Conservation (phyloP, 2,797 vertebrate genomes). For the Apodemus agrarius region DNA sequence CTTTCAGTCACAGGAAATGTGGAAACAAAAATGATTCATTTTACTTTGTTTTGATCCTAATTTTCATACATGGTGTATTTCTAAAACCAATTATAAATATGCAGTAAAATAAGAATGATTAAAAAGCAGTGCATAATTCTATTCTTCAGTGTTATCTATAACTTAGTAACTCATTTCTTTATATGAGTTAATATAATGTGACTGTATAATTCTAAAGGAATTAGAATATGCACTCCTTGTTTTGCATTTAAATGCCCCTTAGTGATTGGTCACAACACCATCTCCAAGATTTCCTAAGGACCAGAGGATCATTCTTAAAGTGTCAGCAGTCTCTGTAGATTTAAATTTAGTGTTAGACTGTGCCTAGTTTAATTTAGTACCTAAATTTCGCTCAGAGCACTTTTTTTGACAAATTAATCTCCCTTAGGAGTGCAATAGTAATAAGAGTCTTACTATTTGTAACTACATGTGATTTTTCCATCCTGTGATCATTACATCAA, state of each 20-base stretch:
- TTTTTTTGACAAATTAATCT: constrained; percentile 47
- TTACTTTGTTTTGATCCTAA: not conserved
- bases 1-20: not conserved
- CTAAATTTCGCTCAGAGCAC: not conserved
- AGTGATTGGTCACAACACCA: not conserved
- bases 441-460: constrained; percentile 13
- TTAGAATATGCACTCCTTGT: not conserved
- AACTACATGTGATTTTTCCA: constrained; percentile 54
- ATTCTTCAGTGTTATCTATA: not conserved
- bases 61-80: not conserved
- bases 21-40: not conserved
- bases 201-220: not conserved
- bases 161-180: not conserved
- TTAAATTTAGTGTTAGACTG: not conserved
- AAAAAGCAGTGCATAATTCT: not conserved
- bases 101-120: not conserved
- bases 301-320: not conserved
- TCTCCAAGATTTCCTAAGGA: not conserved
- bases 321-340: not conserved
- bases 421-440: not conserved
- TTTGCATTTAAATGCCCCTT: not conserved
- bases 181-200: not conserved
- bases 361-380: not conserved
- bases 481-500: constrained; percentile 39
- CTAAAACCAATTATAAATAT: not conserved